A percentile compares a stretch with the other conserved stretches of the same genome.
Conservation (phyloP, 2,888 invertebrate genomes). For the Macropis europaea region DNA sequence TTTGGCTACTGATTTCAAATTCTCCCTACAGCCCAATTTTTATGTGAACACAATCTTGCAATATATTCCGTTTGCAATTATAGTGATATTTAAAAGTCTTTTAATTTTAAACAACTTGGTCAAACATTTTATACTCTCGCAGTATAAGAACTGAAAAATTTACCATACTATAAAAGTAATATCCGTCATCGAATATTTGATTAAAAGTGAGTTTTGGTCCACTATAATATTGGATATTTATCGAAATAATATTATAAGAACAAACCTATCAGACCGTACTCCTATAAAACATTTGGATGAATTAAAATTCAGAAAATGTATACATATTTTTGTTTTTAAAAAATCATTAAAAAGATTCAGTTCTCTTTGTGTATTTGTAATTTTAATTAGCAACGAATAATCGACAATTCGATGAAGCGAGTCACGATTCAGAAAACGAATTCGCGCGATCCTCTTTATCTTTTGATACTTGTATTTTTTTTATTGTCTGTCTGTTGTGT, state of each 20-base stretch:
- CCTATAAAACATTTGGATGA: neutral
- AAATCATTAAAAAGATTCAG: neutral
- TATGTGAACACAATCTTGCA: too few relatives aligned
- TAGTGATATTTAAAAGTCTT: too few relatives aligned
- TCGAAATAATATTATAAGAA: neutral
- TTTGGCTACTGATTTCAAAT: too few relatives aligned
- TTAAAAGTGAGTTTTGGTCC: slow-evolving; percentile 30
- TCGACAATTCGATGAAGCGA: slow-evolving; percentile 3
- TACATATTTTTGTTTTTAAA: neutral
- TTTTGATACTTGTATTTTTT: slow-evolving; percentile 70
- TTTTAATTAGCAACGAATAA: slow-evolving; percentile 27
- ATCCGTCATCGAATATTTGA: neutral
- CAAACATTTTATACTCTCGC: neutral
- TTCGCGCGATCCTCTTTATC: slow-evolving; percentile 44
- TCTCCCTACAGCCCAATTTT: too few relatives aligned
- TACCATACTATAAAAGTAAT: neutral
- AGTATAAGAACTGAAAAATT: neutral
- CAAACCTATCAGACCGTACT: neutral
- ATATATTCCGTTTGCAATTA: too few relatives aligned
- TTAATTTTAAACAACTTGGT: neutral
- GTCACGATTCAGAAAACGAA: slow-evolving; percentile 19
- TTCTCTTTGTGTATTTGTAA: neutral
- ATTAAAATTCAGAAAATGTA: neutral
- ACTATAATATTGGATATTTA: slow-evolving; percentile 6
- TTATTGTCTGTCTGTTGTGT: slow-evolving; percentile 72